A percentile compares a stretch with the other conserved stretches of the same genome.
phyloP scores from a whole-genome alignment of 1,140 invertebrate species.

The Solenopsis invicta region DNA sequence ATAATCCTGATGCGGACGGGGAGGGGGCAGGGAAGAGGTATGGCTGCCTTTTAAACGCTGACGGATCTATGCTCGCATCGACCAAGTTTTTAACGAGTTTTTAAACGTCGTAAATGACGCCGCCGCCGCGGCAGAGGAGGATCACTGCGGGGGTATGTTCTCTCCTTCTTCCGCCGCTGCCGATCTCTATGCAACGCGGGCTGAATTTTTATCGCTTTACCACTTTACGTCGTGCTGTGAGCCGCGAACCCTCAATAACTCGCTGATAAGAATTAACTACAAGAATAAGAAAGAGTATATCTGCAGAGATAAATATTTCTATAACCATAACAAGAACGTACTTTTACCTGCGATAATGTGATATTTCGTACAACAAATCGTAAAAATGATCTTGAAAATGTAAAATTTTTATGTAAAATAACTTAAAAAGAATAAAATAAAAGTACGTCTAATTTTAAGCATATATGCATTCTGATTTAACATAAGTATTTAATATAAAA shows the following conservation, averaged over 20 bases:
- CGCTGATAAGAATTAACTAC: slow-evolving; percentile 56
- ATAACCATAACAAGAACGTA: not conserved
- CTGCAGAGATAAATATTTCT: slow-evolving; percentile 32
- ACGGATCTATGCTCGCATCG: slow-evolving; percentile 72
- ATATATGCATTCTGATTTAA: not conserved
- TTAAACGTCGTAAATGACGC: slow-evolving; percentile 84
- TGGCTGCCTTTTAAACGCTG: slow-evolving; percentile 41
- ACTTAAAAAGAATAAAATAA: not conserved
- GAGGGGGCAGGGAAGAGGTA: slow-evolving; percentile 7
- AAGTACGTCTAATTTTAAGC: not conserved
- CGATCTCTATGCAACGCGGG: slow-evolving; percentile 55
- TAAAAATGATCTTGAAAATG: not conserved
- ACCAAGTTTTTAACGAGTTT: slow-evolving; percentile 84
- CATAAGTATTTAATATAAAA: not conserved
- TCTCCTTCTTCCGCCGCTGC: not conserved
- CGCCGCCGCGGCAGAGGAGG: slow-evolving; percentile 64
- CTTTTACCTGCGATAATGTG: not conserved
- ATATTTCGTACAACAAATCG: not conserved
- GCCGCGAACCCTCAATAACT: slow-evolving; percentile 49
- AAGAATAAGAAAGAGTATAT: slow-evolving; percentile 4
- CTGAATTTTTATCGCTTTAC: slow-evolving; percentile 71
- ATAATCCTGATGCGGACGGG: slow-evolving; percentile 79
- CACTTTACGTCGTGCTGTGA: slow-evolving; percentile 54
- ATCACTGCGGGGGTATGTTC: slow-evolving; percentile 55
- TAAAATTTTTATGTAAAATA: not conserved